Conservation (phyloP, 2,797 vertebrate species). For the Oreortyx pictus region DNA sequence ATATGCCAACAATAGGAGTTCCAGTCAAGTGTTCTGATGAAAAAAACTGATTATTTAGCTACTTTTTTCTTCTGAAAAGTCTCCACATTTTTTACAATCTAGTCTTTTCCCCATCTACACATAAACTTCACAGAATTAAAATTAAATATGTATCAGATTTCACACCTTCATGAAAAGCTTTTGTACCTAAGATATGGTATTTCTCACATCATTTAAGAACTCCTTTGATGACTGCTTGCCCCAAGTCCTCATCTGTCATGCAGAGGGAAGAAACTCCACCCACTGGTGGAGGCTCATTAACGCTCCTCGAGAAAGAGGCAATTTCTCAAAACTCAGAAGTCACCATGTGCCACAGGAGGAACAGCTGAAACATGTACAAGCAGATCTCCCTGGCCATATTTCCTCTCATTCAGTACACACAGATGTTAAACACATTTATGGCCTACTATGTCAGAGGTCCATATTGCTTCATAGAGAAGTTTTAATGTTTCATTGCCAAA, state of each 20-base stretch:
- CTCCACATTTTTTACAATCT: background rate
- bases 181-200: background rate
- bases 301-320: background rate
- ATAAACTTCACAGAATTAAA: background rate
- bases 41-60: background rate
- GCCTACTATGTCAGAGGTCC: background rate
- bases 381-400: background rate
- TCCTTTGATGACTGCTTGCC: background rate
- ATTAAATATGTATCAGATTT: background rate
- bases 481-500: background rate
- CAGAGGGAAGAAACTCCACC: conserved; percentile 19
- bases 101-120: background rate
- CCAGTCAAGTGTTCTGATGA: background rate
- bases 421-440: background rate
- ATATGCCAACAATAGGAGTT: background rate
- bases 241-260: background rate
- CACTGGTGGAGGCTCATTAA: background rate
- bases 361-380: background rate
- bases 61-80: background rate
- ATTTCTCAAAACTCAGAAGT: conserved; percentile 19
- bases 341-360: background rate
- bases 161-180: background rate
- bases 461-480: background rate
- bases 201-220: background rate
- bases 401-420: background rate